A percentile compares a stretch with the other conserved stretches of the same genome.
Evolutionary conservation across 2,113 vertebrate species (phyloP).

Genomic region (Piprites chloris): DNA sequence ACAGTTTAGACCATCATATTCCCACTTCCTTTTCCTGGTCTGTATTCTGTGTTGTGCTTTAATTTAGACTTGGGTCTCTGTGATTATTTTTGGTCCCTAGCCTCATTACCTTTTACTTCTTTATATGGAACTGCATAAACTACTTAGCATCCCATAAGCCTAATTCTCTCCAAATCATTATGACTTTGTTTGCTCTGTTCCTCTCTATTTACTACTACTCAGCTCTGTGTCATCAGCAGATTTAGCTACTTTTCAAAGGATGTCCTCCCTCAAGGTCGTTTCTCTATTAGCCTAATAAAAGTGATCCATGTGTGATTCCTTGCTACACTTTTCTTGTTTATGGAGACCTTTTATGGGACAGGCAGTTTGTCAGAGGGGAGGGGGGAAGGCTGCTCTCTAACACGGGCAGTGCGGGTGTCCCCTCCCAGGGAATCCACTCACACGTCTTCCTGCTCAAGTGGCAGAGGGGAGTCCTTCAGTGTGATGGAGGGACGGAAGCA

Average conservation of each 20-base stretch:
- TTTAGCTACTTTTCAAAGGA: conserved; percentile 49
- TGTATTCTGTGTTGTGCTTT: conserved; percentile 9
- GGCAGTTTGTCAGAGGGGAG: neutral
- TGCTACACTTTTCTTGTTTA: neutral
- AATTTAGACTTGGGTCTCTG: conserved; percentile 10
- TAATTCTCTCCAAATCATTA: conserved; percentile 64
- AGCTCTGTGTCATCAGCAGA: conserved; percentile 51
- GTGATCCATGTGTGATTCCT: neutral
- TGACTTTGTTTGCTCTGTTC: conserved; percentile 67
- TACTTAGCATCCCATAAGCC: conserved; percentile 66
- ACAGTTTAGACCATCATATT: neutral
- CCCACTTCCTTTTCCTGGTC: conserved; percentile 24
- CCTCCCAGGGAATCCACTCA: neutral
- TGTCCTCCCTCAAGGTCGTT: conserved; percentile 31
- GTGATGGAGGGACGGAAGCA: neutral
- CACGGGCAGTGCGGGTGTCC: neutral
- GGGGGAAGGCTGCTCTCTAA: neutral
- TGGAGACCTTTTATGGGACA: neutral
- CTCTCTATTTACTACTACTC: conserved; percentile 61
- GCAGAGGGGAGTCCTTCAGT: neutral
- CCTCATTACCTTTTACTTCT: conserved; percentile 59
- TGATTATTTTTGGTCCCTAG: conserved; percentile 49
- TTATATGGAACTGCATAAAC: conserved; percentile 50
- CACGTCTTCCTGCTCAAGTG: neutral
- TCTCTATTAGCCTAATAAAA: neutral